phyloP scores from a whole-genome alignment of 2,888 invertebrate species.

The Platycheirus albimanus region DNA sequence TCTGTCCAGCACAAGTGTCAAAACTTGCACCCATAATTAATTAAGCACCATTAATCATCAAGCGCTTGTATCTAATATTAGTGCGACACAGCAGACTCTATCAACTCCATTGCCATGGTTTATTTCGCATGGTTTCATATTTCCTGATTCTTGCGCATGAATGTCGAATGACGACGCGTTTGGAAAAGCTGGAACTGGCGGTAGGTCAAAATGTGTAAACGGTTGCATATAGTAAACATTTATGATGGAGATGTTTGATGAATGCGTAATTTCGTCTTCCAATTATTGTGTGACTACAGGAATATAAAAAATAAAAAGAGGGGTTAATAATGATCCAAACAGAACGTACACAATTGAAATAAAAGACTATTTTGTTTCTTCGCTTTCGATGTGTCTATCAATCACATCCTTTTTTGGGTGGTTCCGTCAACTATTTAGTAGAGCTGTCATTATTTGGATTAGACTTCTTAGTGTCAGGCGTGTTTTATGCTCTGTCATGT shows the following conservation, averaged over 20 bases:
- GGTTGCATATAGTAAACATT: background rate
- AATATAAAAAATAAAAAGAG: too few species aligned
- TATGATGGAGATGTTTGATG: conserved; percentile 3
- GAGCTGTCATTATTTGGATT: too few species aligned
- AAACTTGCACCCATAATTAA: conserved; percentile 66
- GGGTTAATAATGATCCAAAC: too few species aligned
- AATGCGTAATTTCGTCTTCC: conserved; percentile 21
- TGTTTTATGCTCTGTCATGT: too few species aligned
- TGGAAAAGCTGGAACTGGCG: too few species aligned
- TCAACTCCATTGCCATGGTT: conserved; percentile 49
- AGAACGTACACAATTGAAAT: too few species aligned
- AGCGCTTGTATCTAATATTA: background rate
- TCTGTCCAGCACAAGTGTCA: conserved; percentile 55
- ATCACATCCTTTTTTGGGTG: too few species aligned
- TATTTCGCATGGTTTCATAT: conserved; percentile 63
- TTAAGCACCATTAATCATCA: conserved; percentile 67
- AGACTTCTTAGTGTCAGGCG: too few species aligned
- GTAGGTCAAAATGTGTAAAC: conserved; percentile 52
- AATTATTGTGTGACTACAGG: conserved; percentile 2
- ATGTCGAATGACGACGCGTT: background rate
- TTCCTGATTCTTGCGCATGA: conserved; percentile 40
- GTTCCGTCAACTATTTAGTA: too few species aligned
- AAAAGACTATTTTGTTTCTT: too few species aligned
- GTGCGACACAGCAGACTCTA: background rate
- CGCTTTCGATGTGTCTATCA: too few species aligned